Evolutionary conservation across 2,113 vertebrate genomes (phyloP).

Genomic region (Eublepharis macularius): DNA sequence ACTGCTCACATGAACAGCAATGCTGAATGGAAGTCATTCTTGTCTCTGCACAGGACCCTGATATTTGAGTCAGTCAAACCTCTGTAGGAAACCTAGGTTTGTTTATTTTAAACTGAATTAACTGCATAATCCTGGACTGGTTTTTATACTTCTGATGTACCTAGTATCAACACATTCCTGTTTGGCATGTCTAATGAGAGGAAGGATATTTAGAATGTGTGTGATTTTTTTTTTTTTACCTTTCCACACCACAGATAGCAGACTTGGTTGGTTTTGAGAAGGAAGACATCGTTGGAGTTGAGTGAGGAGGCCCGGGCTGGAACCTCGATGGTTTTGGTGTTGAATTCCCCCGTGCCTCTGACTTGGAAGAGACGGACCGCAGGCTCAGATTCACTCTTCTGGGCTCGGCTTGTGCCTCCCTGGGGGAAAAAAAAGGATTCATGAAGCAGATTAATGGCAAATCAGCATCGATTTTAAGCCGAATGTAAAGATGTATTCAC

Average conservation of each 20-base stretch:
- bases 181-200: background rate
- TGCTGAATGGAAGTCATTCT: too few species aligned
- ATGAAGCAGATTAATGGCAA: background rate
- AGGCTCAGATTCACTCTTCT: constrained; percentile 57
- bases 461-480: too few species aligned
- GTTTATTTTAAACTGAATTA: too few species aligned
- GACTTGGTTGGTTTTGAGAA: constrained; percentile 75
- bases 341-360: constrained; percentile 80
- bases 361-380: constrained; percentile 85
- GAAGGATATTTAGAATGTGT: accelerated
- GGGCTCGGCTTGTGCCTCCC: constrained; percentile 82
- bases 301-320: constrained; percentile 82
- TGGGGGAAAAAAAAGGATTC: constrained; percentile 25
- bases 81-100: too few species aligned
- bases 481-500: too few species aligned
- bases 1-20: too few species aligned
- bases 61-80: too few species aligned
- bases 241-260: constrained; percentile 92
- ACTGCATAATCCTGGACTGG: too few species aligned
- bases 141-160: background rate
- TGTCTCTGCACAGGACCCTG: too few species aligned
- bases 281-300: constrained; percentile 87
- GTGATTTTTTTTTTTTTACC: constrained; percentile 60
- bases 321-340: constrained; percentile 88
- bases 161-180: background rate